Conservation (phyloP, 2,113 vertebrate genomes). For the Planiliza haematocheilus region DNA sequence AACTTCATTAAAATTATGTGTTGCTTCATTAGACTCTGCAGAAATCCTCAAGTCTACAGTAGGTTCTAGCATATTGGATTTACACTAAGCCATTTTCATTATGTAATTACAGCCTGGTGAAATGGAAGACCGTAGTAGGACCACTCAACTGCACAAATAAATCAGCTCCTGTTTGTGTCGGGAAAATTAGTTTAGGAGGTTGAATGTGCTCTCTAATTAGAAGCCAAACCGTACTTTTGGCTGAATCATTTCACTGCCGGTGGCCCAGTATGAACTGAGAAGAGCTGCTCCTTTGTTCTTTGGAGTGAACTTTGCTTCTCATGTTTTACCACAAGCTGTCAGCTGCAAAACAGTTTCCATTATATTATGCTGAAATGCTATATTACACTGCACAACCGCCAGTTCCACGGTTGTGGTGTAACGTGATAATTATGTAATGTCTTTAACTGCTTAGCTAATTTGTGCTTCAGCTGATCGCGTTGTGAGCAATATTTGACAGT, state of each 20-base stretch:
- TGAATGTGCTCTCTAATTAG: slow-evolving; percentile 54
- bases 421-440: no score
- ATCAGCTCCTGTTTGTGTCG: slow-evolving; percentile 49
- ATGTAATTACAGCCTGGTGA: slow-evolving; percentile 55
- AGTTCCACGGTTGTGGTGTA: no score
- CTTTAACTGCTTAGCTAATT: no score
- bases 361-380: background rate
- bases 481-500: background rate
- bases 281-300: slow-evolving; percentile 1
- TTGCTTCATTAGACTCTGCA: slow-evolving; percentile 17
- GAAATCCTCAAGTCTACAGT: slow-evolving; percentile 33
- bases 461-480: no score
- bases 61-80: slow-evolving; percentile 37
- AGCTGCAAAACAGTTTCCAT: background rate
- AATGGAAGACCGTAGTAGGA: slow-evolving; percentile 28
- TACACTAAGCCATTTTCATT: slow-evolving; percentile 45
- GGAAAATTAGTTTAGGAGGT: slow-evolving; percentile 43
- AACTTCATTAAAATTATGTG: slow-evolving; percentile 28
- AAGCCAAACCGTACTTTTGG: slow-evolving; percentile 40
- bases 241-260: slow-evolving; percentile 20
- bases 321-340: background rate
- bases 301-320: background rate
- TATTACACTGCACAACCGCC: no score
- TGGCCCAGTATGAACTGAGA: background rate
- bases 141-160: slow-evolving; percentile 26